Evolutionary conservation across 2,888 invertebrate genomes (phyloP).

Genomic region (Diplazon laetatorius): DNA sequence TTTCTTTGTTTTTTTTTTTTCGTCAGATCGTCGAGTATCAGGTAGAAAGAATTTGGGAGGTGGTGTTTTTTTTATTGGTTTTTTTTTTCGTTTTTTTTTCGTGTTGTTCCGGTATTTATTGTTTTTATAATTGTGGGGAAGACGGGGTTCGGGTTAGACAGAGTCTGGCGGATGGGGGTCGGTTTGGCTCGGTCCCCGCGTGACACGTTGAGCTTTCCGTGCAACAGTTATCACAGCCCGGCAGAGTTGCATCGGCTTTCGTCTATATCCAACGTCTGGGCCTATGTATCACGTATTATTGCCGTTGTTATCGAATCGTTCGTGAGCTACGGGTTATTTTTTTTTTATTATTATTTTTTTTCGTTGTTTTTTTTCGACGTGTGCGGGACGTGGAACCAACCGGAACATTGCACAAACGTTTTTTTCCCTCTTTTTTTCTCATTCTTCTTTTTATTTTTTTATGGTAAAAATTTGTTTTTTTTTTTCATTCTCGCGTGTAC

Average conservation of each 20-base stretch:
- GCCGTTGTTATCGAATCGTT: no score
- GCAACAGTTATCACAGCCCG: conserved; percentile 55
- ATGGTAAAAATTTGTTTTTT: no score
- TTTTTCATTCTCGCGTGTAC: neutral
- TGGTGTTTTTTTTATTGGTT: no score
- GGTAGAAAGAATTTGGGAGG: no score
- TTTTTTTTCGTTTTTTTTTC: no score
- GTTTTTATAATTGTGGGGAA: no score
- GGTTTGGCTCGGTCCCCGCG: conserved; percentile 13
- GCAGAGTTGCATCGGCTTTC: conserved; percentile 4
- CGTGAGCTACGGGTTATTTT: no score
- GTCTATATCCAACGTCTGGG: neutral
- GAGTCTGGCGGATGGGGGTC: neutral
- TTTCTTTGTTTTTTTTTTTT: neutral
- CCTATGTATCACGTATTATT: conserved; percentile 6
- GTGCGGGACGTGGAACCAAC: conserved; percentile 3
- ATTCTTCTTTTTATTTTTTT: no score
- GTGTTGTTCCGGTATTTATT: no score
- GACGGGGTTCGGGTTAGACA: neutral
- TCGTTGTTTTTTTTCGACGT: neutral
- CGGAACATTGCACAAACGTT: conserved; percentile 5
- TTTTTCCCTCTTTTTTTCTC: neutral
- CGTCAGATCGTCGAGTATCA: neutral
- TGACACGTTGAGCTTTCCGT: conserved; percentile 34
- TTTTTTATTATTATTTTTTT: conserved; percentile 15